Base-by-base conservation (phyloP, 2,888 invertebrate genomes). In the Neoaliturus tenellus region DNA sequence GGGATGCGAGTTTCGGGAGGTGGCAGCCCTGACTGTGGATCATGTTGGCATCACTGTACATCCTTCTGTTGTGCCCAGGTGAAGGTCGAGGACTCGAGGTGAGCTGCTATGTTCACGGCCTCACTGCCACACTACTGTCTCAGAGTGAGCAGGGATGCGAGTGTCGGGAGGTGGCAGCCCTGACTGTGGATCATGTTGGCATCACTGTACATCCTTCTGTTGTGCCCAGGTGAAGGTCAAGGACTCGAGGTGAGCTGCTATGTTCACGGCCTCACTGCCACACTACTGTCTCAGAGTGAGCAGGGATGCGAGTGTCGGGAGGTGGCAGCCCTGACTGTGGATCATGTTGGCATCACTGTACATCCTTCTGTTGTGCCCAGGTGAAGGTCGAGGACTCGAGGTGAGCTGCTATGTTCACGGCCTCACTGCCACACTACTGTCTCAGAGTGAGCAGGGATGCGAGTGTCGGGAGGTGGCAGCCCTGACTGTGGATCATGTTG, bases 381-480 rank as follows among this genome's bases (percentile, higher is more conserved):
- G 58, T 58, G 39, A 71, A 12, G 35, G 55, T 0, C 35, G 14
- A 14, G 55, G 67, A 20, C 71, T 51, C 58, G 87, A 86, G 23
- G 85, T 90, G 4, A 90, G 90, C 0, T 87, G 91, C 85, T 91
- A 91, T 84, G 82, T 93, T 6, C 91, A 91, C 84, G 90, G 90
- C 14, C 88, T 92, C 82, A 91, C 90, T 20, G 87, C 93, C 3
- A 90, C 90, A 20, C 83, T 87, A 2, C 90, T 93, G 31, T 90
- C 91, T 85, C 91, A 91, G n/a, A 92, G 92, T 86, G 88, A 91
- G 44, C 91, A 91, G 83, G 90, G 90, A 75, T 88, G 87, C 17
- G 48, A 48, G 48, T 48, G 48, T 48, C 48, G n/a, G 2, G 48
- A 48, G 48, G 48, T 48, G 48, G 48, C 48, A 48, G 48, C 48